Percentiles rank a stretch among this genome's conserved stretches.
These are phyloP conservation scores for Aradophagus sp. DNA, from an alignment of 1,140 invertebrate species.

Conservation along the genomic window DNA sequence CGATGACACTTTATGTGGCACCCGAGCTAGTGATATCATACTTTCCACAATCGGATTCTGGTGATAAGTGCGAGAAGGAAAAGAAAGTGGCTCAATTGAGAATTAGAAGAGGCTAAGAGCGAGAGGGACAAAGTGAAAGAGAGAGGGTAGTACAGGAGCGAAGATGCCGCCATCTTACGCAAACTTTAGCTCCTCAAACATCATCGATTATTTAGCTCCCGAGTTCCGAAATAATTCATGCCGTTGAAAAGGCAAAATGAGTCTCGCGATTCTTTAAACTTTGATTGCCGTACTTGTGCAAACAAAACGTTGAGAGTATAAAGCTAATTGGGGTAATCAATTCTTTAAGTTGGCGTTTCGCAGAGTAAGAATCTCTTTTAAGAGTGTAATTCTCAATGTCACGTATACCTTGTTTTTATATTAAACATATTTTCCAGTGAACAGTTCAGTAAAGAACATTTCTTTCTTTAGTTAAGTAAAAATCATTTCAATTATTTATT, in stretches of 20 bases:
- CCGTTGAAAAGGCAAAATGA: slow-evolving; percentile 13
- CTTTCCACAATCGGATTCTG: slow-evolving; percentile 38
- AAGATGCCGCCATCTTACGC: slow-evolving; percentile 17
- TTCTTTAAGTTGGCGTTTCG: no score
- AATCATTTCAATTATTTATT: no score
- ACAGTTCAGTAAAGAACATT: no score
- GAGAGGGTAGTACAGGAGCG: neutral
- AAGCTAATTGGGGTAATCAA: no score
- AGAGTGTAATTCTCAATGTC: no score
- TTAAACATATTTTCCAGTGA: no score
- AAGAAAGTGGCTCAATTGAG: no score
- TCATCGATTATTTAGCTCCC: slow-evolving; percentile 35
- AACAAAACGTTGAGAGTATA: no score
- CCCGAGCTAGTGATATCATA: slow-evolving; percentile 34
- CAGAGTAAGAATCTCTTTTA: no score
- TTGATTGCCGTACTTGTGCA: slow-evolving; percentile 3
- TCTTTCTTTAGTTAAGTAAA: no score
- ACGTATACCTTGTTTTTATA: no score
- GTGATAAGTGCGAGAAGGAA: slow-evolving; percentile 30
- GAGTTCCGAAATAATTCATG: slow-evolving; percentile 35
- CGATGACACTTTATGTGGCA: slow-evolving; percentile 66
- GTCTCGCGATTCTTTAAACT: slow-evolving; percentile 24
- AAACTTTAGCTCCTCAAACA: slow-evolving; percentile 32
- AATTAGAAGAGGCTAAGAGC: no score
- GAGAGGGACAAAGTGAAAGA: neutral